Conservation (phyloP, 2,797 vertebrate genomes). For the Columba guinea region DNA sequence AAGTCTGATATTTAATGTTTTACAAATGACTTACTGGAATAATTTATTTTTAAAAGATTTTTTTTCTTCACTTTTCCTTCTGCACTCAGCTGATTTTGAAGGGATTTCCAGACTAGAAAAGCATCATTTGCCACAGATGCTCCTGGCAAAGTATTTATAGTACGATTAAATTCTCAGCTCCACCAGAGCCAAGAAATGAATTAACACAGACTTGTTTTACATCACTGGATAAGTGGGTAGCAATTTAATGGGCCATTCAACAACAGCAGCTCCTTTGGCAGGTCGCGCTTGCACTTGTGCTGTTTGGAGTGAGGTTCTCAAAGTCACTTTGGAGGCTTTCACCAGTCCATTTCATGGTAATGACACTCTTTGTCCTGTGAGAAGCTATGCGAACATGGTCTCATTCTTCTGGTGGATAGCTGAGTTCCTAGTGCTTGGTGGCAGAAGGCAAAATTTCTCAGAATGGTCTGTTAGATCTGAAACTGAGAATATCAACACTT, state of each 20-base stretch:
- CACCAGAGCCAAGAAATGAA: background rate
- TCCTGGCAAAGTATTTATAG: background rate
- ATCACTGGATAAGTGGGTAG: background rate
- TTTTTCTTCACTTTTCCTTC: background rate
- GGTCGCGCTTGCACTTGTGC: background rate
- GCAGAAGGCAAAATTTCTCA: background rate
- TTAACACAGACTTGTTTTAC: background rate
- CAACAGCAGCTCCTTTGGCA: background rate
- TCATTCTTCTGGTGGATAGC: background rate
- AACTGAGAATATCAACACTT: background rate
- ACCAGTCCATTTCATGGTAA: background rate
- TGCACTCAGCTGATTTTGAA: background rate
- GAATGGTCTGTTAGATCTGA: background rate
- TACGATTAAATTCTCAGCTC: background rate
- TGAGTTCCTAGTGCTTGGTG: background rate
- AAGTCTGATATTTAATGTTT: background rate
- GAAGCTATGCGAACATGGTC: background rate
- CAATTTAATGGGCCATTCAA: background rate
- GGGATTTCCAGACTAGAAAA: background rate
- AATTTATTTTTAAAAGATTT: background rate
- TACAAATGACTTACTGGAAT: background rate
- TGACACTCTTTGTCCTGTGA: background rate
- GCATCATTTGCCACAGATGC: background rate
- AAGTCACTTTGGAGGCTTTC: background rate
- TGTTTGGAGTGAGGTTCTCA: background rate